Percentiles rank a stretch among this genome's conserved stretches.
These are phyloP conservation scores for Discoglossus pictus DNA, from an alignment of 2,797 vertebrate species.

Conservation along the genomic window DNA sequence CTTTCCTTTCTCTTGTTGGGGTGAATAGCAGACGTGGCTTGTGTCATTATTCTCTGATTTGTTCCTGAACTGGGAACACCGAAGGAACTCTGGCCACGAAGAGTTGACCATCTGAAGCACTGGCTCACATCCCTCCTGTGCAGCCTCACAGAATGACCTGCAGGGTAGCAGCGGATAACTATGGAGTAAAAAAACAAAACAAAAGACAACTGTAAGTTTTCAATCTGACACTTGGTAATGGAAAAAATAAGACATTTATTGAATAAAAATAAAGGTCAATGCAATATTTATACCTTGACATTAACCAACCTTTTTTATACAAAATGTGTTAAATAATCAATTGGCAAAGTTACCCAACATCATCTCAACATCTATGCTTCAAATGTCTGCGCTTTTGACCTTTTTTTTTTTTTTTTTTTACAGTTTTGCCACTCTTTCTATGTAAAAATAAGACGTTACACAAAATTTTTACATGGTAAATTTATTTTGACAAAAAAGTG, in stretches of 20 bases:
- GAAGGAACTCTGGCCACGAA: slow-evolving; percentile 90
- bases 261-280: no score
- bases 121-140: slow-evolving; percentile 87
- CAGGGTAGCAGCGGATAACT: slow-evolving; percentile 84
- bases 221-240: neutral
- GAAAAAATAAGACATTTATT: neutral
- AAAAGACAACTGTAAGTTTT: slow-evolving; percentile 25
- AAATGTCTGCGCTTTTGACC: no score
- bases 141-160: slow-evolving; percentile 86
- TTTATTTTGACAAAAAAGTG: no score
- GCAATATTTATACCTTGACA: no score
- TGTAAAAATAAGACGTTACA: no score
- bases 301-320: no score
- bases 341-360: no score
- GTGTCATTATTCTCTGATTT: slow-evolving; percentile 60
- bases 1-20: slow-evolving; percentile 77
- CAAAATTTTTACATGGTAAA: no score
- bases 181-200: slow-evolving; percentile 39
- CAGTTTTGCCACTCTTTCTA: no score
- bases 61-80: slow-evolving; percentile 87
- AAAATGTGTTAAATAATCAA: no score
- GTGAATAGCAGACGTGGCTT: slow-evolving; percentile 78
- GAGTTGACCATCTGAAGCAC: slow-evolving; percentile 89
- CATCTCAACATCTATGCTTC: no score
- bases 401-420: no score